These are phyloP conservation scores for Habrosyne pyritoides DNA, from an alignment of 2,888 invertebrate species.

Conservation along the genomic window DNA sequence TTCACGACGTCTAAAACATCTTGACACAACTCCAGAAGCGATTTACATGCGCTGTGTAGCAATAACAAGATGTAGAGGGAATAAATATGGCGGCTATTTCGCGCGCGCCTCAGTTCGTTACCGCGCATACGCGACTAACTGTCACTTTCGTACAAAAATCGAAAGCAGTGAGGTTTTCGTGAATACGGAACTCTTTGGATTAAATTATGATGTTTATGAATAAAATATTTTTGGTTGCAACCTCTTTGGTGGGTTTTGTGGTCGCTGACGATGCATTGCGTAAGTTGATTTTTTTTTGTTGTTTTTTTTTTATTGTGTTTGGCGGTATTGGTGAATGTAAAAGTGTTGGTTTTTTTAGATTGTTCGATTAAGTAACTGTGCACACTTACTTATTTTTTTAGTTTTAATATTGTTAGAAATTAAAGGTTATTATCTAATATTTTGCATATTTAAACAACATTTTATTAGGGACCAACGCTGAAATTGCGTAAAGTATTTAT, in stretches of 20 bases:
- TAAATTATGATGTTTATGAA: constrained; percentile 2
- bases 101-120: constrained; percentile 40
- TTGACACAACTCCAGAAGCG: constrained; percentile 26
- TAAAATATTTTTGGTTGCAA: constrained; percentile 1
- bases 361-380: not conserved
- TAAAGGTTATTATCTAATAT: too few species aligned
- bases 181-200: not conserved
- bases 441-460: too few species aligned
- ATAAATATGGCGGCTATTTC: constrained; percentile 35
- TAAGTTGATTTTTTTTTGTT: constrained; percentile 37
- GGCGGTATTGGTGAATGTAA: not conserved
- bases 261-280: constrained; percentile 44
- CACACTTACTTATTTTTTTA: not conserved
- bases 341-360: not conserved
- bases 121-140: constrained; percentile 22
- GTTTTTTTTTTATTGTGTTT: not conserved
- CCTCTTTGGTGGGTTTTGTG: constrained; percentile 33
- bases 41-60: constrained; percentile 6
- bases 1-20: constrained; percentile 20
- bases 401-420: not conserved
- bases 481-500: too few species aligned
- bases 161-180: not conserved
- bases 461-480: too few species aligned
- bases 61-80: constrained; percentile 21
- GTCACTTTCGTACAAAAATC: constrained; percentile 3